These are phyloP conservation scores for Chiroxiphia lanceolata DNA, from an alignment of 2,797 vertebrate genomes.

Conservation along the genomic window DNA sequence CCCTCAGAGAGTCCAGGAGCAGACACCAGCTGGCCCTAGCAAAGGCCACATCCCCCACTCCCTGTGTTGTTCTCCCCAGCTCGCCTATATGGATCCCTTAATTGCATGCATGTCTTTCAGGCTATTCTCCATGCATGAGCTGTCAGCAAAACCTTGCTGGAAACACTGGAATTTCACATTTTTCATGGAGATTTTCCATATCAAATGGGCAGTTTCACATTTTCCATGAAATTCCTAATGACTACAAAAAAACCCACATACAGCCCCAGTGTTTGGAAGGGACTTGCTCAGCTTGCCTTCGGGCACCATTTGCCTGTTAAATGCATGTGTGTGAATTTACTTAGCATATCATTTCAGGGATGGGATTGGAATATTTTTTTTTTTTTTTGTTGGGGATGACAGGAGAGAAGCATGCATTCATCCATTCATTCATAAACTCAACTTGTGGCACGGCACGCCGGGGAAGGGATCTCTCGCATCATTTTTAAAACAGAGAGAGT, in stretches of 20 bases:
- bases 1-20: constrained; percentile 43
- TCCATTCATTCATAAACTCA: constrained; percentile 53
- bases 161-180: constrained; percentile 70
- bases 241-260: neutral
- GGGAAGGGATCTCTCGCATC: constrained; percentile 55
- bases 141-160: constrained; percentile 67
- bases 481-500: constrained; percentile 41
- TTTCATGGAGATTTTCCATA: constrained; percentile 67
- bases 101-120: constrained; percentile 68
- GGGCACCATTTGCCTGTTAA: neutral
- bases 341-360: constrained; percentile 60
- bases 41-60: constrained; percentile 67
- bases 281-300: constrained; percentile 21
- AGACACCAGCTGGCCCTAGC: constrained; percentile 68
- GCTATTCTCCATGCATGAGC: constrained; percentile 70
- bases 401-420: constrained; percentile 51
- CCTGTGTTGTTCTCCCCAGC: constrained; percentile 47
- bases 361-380: neutral
- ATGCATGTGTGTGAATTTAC: constrained; percentile 51
- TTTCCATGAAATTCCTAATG: constrained; percentile 67
- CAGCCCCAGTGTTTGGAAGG: neutral
- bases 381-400: constrained; percentile 3
- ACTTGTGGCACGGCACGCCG: constrained; percentile 30
- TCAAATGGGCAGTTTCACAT: constrained; percentile 49
- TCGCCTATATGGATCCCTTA: constrained; percentile 34